Evolutionary conservation across 2,797 vertebrate species (phyloP), one percentile per base, ranked within the genome.

Genomic region (Petrocephalus schoutedeni): DNA sequence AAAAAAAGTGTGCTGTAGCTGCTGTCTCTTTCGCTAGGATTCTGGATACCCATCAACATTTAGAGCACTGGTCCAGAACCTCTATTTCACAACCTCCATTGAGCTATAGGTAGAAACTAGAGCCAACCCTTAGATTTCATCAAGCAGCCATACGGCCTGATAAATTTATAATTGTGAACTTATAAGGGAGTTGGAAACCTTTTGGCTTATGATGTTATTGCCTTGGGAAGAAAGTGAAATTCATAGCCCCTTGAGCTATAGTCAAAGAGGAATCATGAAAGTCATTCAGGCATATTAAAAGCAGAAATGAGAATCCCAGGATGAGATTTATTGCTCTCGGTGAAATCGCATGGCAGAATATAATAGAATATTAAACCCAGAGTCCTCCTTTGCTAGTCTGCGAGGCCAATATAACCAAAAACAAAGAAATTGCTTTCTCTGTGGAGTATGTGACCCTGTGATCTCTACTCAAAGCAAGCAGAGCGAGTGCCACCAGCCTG

Each of bases 51-150:
- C 94, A 92, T 89, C 28, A 96, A 88, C 89, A 93, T 67, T 92
- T 94, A 90, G 95, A 95, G 91, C 28, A 28, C 28, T 28, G 28
- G 0, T 95, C 94, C 0, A 82, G 0, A 0, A 94, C 93, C 0
- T 94, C 92, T 0, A 90, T 89, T 9, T 92, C 91, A 4, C 95
- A 93, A 10, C 95, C 94, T 88, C 96, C 96, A 94, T 45, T 1
- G 36, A 54, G 74, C 74, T 54, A 84, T 59, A 36, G 58, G 16
- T 53, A 67, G 10, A 88, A 58, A 88, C 16, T 85, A n/a, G 16
- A 85, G 49, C 45, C 36, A 82, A 83, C 28, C n/a, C 51, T 53
- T 53, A 28, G 51, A 84, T 21, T 84, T n/a, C 82, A 54, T n/a
- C n/a, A 53, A 54, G 45, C 49, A 84, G 82, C 49, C 82, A 23